Evolutionary conservation across 2,888 invertebrate genomes (phyloP), one percentile per base, ranked within the genome.

Genomic region (Andrena hattorfiana): DNA sequence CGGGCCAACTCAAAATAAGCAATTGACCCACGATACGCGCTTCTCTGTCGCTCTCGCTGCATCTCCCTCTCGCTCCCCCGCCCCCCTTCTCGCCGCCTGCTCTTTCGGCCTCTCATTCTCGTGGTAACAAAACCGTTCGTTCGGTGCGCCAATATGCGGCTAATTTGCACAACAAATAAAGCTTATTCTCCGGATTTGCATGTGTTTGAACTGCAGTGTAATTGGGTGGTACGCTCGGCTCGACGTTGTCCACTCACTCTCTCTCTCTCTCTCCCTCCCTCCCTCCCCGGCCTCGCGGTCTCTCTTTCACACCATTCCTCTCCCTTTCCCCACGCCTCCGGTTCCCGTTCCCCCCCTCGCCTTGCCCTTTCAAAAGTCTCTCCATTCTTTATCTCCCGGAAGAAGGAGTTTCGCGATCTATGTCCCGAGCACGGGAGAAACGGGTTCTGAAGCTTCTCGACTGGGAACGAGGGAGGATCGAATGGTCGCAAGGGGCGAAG

Each of bases 141-240:
- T 90, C 89, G 91, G 90, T 91, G 89, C 89, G 90, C 93, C 93
- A 94, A 94, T 94, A 93, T 94, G 92, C 92, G 93, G 92, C 93
- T 93, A 93, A 94, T 94, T 94, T 94, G 93, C 94, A 94, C 94
- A 93, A 94, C 94, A 94, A 94, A 94, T 94, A 94, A 94, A 94
- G 93, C 94, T 94, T 93, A 93, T 93, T 93, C 93, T 90, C 90
- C 89, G 92, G 93, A 94, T 94, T 94, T 94, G 94, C 94, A 94
- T 94, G 93, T 93, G 94, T 94, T 94, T 94, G 94, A 94, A 94
- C 94, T 93, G 92, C 93, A 92, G 92, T 94, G 93, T 94, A 94
- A 94, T 94, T 94, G 93, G 93, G 91, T 93, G 91, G 90, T 91
- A 92, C 91, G 91, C 90, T 91, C 81, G 89, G 86, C 89, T 85